phyloP scores from a whole-genome alignment of 2,797 vertebrate genomes.

The Podarcis siculus region DNA sequence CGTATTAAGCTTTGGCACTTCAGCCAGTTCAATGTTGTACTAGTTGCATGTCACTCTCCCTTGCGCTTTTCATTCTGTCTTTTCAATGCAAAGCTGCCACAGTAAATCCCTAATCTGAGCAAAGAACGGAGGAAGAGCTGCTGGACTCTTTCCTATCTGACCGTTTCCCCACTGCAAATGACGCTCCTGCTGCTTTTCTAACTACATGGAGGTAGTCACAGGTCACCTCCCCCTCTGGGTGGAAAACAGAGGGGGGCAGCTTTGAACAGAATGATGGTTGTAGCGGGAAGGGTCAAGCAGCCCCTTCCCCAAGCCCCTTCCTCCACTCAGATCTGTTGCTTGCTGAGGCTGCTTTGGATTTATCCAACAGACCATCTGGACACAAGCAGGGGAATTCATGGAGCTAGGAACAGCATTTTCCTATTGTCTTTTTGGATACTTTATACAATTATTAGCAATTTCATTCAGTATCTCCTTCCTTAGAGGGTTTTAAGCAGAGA shows the following conservation, averaged over 20 bases:
- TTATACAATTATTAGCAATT: not conserved
- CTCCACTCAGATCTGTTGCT: not conserved
- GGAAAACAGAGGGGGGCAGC: not conserved
- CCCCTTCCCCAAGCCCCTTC: not conserved
- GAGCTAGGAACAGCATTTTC: slow-evolving; percentile 24
- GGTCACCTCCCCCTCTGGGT: not conserved
- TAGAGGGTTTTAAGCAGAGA: too few species aligned
- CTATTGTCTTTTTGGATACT: slow-evolving; percentile 26
- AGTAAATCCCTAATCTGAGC: not conserved
- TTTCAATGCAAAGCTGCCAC: not conserved
- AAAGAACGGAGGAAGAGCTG: not conserved
- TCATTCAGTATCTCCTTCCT: not conserved
- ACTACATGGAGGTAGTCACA: not conserved
- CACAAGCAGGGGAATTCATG: not conserved
- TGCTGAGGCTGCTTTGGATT: not conserved
- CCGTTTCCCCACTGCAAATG: not conserved
- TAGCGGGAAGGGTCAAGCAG: not conserved
- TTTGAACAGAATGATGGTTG: not conserved
- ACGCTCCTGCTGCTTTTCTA: not conserved
- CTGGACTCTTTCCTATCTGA: not conserved
- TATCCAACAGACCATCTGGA: not conserved
- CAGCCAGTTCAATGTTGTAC: not conserved
- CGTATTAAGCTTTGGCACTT: not conserved
- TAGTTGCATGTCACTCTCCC: not conserved
- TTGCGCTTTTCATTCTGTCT: not conserved